These are phyloP conservation scores for Aspidiotus rigidus DNA, from an alignment of 2,888 invertebrate species.

Conservation along the genomic window DNA sequence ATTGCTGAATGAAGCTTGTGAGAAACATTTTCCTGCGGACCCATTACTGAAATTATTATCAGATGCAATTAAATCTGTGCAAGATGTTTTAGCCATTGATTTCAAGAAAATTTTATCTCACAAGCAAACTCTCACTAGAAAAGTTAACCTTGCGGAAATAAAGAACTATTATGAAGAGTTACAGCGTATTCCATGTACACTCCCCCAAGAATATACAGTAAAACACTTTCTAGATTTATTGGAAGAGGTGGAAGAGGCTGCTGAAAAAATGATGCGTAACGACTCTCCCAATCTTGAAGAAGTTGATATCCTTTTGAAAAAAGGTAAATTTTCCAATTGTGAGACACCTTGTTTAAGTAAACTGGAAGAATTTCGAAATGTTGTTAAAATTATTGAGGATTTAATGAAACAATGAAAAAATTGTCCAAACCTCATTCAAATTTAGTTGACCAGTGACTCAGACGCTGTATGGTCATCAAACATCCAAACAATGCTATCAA, in stretches of 20 bases:
- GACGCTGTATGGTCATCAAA: background rate
- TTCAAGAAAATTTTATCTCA: conserved; percentile 82
- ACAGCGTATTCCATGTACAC: conserved; percentile 71
- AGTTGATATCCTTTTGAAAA: conserved; percentile 22
- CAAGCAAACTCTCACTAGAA: conserved; percentile 68
- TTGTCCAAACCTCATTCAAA: background rate
- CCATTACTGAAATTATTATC: conserved; percentile 40
- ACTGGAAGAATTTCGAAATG: conserved; percentile 11
- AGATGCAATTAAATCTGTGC: conserved; percentile 47
- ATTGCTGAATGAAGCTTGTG: conserved; percentile 61
- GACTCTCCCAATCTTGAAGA: conserved; percentile 41
- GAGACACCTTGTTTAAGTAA: conserved; percentile 13
- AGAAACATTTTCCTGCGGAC: conserved; percentile 60
- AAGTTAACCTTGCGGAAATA: conserved; percentile 77
- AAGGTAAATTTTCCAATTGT: conserved; percentile 20
- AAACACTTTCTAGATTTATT: conserved; percentile 67
- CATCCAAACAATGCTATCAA: background rate
- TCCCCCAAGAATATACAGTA: conserved; percentile 71
- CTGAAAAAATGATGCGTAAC: conserved; percentile 52
- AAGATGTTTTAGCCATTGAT: conserved; percentile 68
- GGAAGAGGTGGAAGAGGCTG: conserved; percentile 62
- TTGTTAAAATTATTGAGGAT: conserved; percentile 14
- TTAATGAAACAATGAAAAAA: conserved; percentile 8
- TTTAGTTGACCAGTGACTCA: conserved; percentile 9
- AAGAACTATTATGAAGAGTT: conserved; percentile 81